These are phyloP conservation scores for Sebastes flavidus DNA, from an alignment of 2,797 vertebrate genomes.

Conservation along the genomic window DNA sequence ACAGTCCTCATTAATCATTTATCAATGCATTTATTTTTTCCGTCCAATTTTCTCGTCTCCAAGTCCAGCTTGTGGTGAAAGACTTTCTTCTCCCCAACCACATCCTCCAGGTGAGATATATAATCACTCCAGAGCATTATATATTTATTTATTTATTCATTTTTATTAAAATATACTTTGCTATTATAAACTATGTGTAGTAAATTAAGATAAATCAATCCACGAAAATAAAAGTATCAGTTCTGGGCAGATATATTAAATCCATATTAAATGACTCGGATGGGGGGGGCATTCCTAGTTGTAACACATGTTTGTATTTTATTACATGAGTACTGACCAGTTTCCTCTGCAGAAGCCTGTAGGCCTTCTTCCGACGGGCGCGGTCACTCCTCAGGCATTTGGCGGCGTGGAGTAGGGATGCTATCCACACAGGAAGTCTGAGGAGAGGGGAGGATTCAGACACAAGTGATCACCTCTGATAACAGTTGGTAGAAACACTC, in stretches of 20 bases:
- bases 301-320: too few species aligned
- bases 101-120: not conserved
- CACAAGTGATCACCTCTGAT: not conserved
- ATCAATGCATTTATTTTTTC: not conserved
- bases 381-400: conserved; percentile 62
- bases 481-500: not conserved
- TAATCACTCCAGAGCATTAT: too few species aligned
- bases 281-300: too few species aligned
- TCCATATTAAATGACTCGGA: too few species aligned
- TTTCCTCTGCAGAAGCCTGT: conserved; percentile 78
- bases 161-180: too few species aligned
- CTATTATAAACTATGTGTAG: too few species aligned
- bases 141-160: too few species aligned
- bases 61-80: not conserved
- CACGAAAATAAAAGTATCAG: too few species aligned
- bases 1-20: not conserved
- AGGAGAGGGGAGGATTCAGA: not conserved
- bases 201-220: too few species aligned
- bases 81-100: too few species aligned
- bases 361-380: conserved; percentile 73
- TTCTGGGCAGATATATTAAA: too few species aligned
- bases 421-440: conserved; percentile 82
- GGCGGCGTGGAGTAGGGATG: conserved; percentile 70
- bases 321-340: conserved; percentile 64
- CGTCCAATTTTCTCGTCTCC: not conserved